Evolutionary conservation across 2,797 vertebrate species (phyloP).

Genomic region (Silurus lanzhouensis): DNA sequence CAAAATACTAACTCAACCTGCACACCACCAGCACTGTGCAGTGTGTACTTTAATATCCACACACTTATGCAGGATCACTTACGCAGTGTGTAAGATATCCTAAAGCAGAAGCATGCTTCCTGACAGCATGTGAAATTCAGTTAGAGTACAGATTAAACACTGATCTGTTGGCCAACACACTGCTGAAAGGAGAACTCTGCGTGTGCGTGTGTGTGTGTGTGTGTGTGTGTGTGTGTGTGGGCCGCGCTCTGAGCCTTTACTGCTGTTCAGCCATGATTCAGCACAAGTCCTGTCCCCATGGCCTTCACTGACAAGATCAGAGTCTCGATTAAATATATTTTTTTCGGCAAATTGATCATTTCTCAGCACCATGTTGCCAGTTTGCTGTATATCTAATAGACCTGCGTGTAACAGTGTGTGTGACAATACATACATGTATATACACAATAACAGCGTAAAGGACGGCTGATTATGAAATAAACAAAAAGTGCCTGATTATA

Average conservation of each 20-base stretch:
- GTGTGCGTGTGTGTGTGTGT: not conserved
- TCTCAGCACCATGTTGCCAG: not conserved
- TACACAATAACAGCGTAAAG: not conserved
- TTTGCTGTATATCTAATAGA: not conserved
- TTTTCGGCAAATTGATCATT: not conserved
- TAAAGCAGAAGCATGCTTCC: not conserved
- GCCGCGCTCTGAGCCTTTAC: slow-evolving; percentile 45
- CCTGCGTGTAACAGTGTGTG: too few species aligned
- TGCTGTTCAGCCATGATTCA: slow-evolving; percentile 75
- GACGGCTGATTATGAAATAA: not conserved
- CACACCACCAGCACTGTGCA: not conserved
- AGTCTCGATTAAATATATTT: not conserved
- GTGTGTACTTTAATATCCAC: not conserved
- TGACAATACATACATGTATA: too few species aligned
- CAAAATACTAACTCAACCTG: not conserved
- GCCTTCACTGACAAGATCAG: slow-evolving; percentile 27
- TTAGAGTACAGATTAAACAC: slow-evolving; percentile 56
- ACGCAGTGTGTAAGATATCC: not conserved
- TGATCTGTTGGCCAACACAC: slow-evolving; percentile 49
- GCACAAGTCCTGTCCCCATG: slow-evolving; percentile 68
- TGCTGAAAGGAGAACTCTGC: slow-evolving; percentile 66
- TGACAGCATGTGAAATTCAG: slow-evolving; percentile 6
- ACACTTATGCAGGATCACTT: too few species aligned
- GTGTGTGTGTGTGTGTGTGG: slow-evolving; percentile 35
- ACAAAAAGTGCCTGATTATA: not conserved